These are phyloP conservation scores for Macroglossus sobrinus DNA, from an alignment of 2,113 vertebrate genomes.

Conservation along the genomic window DNA sequence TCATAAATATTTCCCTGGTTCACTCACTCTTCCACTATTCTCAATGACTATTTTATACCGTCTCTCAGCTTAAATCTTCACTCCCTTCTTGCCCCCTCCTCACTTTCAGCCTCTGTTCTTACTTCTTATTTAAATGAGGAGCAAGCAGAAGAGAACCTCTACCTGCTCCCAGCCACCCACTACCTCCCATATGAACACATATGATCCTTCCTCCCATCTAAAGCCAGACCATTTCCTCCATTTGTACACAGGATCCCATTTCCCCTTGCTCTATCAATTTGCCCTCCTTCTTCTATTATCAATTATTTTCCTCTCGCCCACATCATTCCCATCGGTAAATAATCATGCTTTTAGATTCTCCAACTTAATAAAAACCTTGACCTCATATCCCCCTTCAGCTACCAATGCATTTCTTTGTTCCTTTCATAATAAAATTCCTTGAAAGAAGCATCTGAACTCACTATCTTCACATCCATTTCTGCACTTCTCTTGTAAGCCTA, in stretches of 20 bases:
- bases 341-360: background rate
- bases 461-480: background rate
- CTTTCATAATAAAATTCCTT: background rate
- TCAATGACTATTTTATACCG: background rate
- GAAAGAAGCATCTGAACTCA: background rate
- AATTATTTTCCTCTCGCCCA: background rate
- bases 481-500: background rate
- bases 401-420: background rate
- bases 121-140: background rate
- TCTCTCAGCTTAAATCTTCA: background rate
- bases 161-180: background rate
- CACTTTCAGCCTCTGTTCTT: background rate
- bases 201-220: background rate
- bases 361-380: background rate
- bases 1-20: background rate
- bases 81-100: background rate
- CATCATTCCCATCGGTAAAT: background rate
- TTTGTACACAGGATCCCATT: background rate
- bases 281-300: background rate
- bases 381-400: background rate
- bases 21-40: background rate
- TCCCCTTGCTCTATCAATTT: background rate
- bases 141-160: background rate
- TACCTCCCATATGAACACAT: background rate
- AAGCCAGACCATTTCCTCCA: background rate